A percentile compares a stretch with the other conserved stretches of the same genome.
phyloP scores from a whole-genome alignment of 2,797 vertebrate species.

The Chanos chanos region DNA sequence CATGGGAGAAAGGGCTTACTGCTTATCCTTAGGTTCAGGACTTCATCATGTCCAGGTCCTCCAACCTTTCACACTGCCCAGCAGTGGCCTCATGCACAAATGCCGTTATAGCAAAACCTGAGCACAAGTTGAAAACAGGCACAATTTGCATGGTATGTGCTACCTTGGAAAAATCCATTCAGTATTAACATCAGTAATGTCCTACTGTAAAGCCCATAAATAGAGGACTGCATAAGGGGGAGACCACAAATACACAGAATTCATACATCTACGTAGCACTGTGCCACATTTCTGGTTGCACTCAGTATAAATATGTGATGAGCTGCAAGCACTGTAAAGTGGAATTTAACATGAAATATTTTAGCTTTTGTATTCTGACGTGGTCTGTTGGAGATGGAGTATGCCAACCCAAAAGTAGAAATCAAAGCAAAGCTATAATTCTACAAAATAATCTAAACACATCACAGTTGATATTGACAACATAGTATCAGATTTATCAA shows the following conservation, averaged over 20 bases:
- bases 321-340: too few relatives aligned
- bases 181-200: conserved; percentile 49
- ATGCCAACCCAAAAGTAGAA: conserved; percentile 50
- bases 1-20: conserved; percentile 43
- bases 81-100: conserved; percentile 45
- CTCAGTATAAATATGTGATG: too few relatives aligned
- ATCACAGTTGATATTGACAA: conserved; percentile 42
- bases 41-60: conserved; percentile 54
- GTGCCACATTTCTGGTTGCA: too few relatives aligned
- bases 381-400: conserved; percentile 23
- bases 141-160: conserved; percentile 48
- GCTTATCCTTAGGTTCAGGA: conserved; percentile 43
- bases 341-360: too few relatives aligned
- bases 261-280: neutral
- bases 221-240: conserved; percentile 13
- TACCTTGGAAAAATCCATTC: conserved; percentile 40
- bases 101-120: conserved; percentile 62
- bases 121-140: conserved; percentile 62
- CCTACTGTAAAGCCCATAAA: conserved; percentile 22
- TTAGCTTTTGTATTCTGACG: neutral
- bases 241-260: conserved; percentile 38
- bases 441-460: conserved; percentile 58
- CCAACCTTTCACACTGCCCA: conserved; percentile 51
- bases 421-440: conserved; percentile 49
- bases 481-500: conserved; percentile 33